These are phyloP conservation scores for Aphelocoma coerulescens DNA, from an alignment of 2,113 vertebrate species.

Conservation along the genomic window DNA sequence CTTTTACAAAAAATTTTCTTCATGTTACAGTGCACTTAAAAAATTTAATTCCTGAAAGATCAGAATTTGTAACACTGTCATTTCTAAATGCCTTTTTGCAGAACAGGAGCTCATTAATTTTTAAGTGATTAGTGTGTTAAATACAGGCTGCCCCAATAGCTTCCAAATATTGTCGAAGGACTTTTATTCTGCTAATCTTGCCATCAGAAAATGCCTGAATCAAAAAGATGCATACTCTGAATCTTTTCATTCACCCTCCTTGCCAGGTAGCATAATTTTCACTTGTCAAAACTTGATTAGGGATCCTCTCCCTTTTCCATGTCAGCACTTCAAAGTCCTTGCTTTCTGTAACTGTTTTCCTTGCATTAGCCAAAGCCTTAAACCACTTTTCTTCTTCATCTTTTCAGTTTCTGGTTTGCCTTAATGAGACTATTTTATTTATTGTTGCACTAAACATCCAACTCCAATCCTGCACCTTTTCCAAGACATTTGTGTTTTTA, in stretches of 20 bases:
- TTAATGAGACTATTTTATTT: neutral
- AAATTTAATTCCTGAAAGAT: neutral
- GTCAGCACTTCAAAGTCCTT: neutral
- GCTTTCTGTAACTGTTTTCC: neutral
- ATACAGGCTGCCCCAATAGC: neutral
- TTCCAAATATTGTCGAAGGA: neutral
- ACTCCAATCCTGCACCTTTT: neutral
- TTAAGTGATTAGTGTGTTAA: neutral
- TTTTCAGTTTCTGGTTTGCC: neutral
- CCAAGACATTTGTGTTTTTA: neutral
- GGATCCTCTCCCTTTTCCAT: neutral
- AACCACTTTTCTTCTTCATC: neutral
- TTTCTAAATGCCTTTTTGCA: neutral
- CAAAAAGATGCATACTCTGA: neutral
- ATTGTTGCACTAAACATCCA: neutral
- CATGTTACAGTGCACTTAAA: neutral
- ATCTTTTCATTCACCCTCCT: neutral
- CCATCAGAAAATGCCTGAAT: neutral
- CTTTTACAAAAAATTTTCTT: neutral
- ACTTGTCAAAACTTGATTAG: neutral
- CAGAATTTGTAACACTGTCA: neutral
- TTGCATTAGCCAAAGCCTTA: neutral
- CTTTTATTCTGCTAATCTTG: neutral
- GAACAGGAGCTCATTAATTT: neutral
- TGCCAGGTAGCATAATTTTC: neutral